Conservation (phyloP, 2,113 vertebrate genomes). For the Poicephalus gulielmi region DNA sequence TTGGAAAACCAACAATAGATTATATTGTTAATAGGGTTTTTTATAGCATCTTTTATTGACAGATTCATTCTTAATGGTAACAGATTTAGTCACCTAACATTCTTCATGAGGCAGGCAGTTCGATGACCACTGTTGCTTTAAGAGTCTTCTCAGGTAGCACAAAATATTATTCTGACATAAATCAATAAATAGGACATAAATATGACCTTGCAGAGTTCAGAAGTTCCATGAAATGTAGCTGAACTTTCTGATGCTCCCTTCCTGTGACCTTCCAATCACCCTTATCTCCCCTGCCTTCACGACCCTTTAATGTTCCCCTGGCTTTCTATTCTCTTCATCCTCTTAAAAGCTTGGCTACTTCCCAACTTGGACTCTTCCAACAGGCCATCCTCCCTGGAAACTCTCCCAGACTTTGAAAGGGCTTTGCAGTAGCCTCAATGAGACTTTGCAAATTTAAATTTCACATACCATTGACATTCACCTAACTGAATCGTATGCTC, state of each 20-base stretch:
- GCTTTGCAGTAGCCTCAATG: neutral
- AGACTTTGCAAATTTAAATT: neutral
- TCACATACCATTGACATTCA: neutral
- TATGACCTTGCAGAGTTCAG: conserved; percentile 15
- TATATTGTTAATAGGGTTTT: conserved; percentile 64
- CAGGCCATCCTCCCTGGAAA: conserved; percentile 17
- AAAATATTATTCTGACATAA: neutral
- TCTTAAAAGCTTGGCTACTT: conserved; percentile 13
- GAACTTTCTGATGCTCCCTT: conserved; percentile 1
- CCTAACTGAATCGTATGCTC: neutral
- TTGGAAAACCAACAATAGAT: conserved; percentile 57
- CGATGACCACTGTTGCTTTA: neutral
- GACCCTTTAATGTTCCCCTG: conserved; percentile 40
- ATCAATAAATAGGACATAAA: conserved; percentile 4
- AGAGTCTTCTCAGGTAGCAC: conserved; percentile 5
- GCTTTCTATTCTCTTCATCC: neutral
- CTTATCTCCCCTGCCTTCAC: neutral
- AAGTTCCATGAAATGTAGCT: conserved; percentile 32
- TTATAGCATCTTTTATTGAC: conserved; percentile 53
- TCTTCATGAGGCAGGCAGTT: neutral
- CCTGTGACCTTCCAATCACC: conserved; percentile 7
- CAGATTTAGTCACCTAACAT: conserved; percentile 40
- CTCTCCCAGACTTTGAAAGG: conserved; percentile 22
- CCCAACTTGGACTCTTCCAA: neutral
- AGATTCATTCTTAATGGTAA: conserved; percentile 47